Evolutionary conservation across 2,113 vertebrate species (phyloP).

Genomic region (Hypanus sabinus): DNA sequence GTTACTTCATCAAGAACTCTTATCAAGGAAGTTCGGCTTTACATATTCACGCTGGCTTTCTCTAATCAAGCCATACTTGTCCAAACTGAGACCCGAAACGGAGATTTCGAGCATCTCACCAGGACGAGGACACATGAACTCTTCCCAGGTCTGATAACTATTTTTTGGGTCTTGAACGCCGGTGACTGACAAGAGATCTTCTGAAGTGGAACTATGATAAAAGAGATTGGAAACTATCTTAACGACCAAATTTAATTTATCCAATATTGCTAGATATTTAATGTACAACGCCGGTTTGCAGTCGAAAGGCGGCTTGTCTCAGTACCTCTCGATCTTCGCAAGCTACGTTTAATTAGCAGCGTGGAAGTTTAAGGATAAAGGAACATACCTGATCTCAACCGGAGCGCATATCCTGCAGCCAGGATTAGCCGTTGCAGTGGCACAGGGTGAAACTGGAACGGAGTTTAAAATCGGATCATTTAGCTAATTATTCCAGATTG

Average conservation of each 20-base stretch:
- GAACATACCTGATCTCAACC: background rate
- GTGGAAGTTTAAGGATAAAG: background rate
- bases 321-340: background rate
- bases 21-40: no score
- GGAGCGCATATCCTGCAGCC: background rate
- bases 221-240: background rate
- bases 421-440: background rate
- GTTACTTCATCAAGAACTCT: no score
- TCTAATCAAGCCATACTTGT: no score
- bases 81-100: no score
- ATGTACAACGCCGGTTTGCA: background rate
- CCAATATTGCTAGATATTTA: background rate
- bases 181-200: background rate
- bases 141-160: no score
- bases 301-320: background rate
- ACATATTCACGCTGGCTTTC: no score
- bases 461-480: background rate
- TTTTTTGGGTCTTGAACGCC: background rate
- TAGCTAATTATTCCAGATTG: slow-evolving; percentile 13
- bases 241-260: background rate
- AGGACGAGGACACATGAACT: no score
- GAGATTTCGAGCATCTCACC: no score
- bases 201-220: background rate
- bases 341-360: background rate
- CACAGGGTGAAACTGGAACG: background rate